Percentiles rank a stretch among this genome's conserved stretches.
phyloP scores from a whole-genome alignment of 1,140 invertebrate species.

The Saccostrea cuccullata region DNA sequence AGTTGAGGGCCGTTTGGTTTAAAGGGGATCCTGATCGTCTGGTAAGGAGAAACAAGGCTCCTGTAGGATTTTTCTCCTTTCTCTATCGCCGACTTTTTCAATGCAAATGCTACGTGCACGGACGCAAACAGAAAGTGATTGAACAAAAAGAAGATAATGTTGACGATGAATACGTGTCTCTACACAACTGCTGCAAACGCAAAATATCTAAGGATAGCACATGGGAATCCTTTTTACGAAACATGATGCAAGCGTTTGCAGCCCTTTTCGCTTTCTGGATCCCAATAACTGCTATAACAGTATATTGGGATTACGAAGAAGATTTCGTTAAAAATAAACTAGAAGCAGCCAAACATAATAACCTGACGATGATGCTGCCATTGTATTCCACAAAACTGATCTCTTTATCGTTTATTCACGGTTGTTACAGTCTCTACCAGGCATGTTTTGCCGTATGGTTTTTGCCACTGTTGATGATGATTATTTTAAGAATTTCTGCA shows the following conservation, averaged over 20 bases:
- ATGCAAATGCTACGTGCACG: slow-evolving; percentile 15
- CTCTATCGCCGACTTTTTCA: slow-evolving; percentile 16
- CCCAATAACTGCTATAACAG: not conserved
- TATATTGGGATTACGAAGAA: not conserved
- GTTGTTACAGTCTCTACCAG: not conserved
- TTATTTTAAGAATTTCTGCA: not conserved
- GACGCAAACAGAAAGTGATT: slow-evolving; percentile 17
- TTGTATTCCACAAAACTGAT: not conserved
- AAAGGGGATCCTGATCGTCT: slow-evolving; percentile 5
- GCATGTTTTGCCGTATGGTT: not conserved
- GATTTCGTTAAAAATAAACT: not conserved
- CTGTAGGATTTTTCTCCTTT: slow-evolving; percentile 3
- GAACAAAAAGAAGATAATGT: not conserved
- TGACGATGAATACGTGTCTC: not conserved
- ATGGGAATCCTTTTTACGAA: not conserved
- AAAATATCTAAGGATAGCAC: slow-evolving; percentile 11
- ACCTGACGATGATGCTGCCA: not conserved
- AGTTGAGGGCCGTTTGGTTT: not conserved
- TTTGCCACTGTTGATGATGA: slow-evolving; percentile 9
- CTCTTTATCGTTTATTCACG: not conserved
- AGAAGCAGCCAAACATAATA: not conserved
- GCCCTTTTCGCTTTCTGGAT: not conserved
- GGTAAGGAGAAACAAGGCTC: not conserved
- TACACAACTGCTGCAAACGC: slow-evolving; percentile 18
- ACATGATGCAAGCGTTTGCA: not conserved